A percentile compares a stretch with the other conserved stretches of the same genome.
phyloP scores from a whole-genome alignment of 1,140 invertebrate species.

The Drosophila biarmipes region DNA sequence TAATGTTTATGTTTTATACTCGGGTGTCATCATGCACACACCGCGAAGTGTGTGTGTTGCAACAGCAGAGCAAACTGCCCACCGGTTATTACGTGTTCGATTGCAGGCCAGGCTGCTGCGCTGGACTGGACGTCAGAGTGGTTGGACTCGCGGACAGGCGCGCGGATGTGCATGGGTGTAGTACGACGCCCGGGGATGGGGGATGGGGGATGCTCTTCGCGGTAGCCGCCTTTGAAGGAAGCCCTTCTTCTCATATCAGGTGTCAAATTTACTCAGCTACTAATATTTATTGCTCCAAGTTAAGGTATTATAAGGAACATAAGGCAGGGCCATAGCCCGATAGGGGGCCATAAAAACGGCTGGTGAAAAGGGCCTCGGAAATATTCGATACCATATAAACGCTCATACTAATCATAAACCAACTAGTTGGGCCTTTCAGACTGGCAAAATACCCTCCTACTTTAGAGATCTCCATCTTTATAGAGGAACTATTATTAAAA shows the following conservation, averaged over 20 bases:
- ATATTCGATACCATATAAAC: background rate
- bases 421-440: background rate
- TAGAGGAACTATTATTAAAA: too few relatives aligned
- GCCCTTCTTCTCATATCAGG: too few relatives aligned
- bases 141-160: slow-evolving; percentile 44
- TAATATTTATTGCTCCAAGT: background rate
- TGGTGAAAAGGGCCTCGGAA: background rate
- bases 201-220: too few relatives aligned
- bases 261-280: too few relatives aligned
- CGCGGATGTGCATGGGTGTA: slow-evolving; percentile 40
- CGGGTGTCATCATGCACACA: slow-evolving; percentile 45
- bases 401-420: background rate
- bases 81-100: slow-evolving; percentile 10
- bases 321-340: background rate
- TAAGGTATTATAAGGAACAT: background rate
- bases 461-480: background rate
- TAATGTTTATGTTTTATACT: slow-evolving; percentile 39
- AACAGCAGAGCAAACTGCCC: slow-evolving; percentile 13
- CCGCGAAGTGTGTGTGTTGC: slow-evolving; percentile 33
- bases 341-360: background rate
- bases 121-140: slow-evolving; percentile 44
- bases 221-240: too few relatives aligned
- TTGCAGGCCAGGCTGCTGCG: slow-evolving; percentile 5
- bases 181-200: slow-evolving; percentile 12
- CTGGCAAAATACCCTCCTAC: background rate